Percentiles rank a stretch among this genome's conserved stretches.
These are phyloP conservation scores for Lepisosteus oculatus DNA, from an alignment of 2,113 vertebrate genomes.

Conservation along the genomic window DNA sequence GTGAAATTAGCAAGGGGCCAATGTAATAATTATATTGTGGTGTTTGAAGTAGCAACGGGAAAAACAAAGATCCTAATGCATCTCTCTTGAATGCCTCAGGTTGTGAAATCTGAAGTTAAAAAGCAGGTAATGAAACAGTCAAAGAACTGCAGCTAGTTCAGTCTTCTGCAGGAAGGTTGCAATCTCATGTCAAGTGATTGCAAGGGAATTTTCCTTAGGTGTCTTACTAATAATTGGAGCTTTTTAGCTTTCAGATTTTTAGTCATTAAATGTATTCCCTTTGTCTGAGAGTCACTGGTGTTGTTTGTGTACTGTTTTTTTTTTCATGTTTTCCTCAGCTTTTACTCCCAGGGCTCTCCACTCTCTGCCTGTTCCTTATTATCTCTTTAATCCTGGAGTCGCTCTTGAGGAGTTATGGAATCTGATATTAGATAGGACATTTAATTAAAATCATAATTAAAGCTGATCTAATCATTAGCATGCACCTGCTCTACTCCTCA, in stretches of 20 bases:
- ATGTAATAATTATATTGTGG: too few relatives aligned
- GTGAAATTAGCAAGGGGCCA: too few relatives aligned
- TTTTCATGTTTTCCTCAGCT: conserved; percentile 16
- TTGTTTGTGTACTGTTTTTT: conserved; percentile 38
- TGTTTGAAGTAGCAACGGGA: too few relatives aligned
- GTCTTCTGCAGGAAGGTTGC: conserved; percentile 14
- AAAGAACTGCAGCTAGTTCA: not conserved
- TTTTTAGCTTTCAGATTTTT: conserved; percentile 26
- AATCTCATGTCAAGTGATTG: conserved; percentile 16
- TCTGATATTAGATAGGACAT: conserved; percentile 70
- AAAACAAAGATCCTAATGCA: too few relatives aligned
- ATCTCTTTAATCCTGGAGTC: conserved; percentile 39
- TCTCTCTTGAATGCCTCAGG: too few relatives aligned
- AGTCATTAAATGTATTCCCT: conserved; percentile 26
- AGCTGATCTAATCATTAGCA: conserved; percentile 87
- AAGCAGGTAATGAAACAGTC: too few relatives aligned
- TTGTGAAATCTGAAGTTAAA: too few relatives aligned
- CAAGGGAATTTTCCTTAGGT: conserved; percentile 11
- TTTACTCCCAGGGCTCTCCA: conserved; percentile 13
- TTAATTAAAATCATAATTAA: conserved; percentile 93
- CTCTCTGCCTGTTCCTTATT: conserved; percentile 33
- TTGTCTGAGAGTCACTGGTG: conserved; percentile 31
- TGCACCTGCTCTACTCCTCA: conserved; percentile 78
- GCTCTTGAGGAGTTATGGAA: conserved; percentile 40
- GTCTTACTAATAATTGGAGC: conserved; percentile 17